These are phyloP conservation scores for Acomys russatus DNA, from an alignment of 2,797 vertebrate genomes.

Conservation along the genomic window DNA sequence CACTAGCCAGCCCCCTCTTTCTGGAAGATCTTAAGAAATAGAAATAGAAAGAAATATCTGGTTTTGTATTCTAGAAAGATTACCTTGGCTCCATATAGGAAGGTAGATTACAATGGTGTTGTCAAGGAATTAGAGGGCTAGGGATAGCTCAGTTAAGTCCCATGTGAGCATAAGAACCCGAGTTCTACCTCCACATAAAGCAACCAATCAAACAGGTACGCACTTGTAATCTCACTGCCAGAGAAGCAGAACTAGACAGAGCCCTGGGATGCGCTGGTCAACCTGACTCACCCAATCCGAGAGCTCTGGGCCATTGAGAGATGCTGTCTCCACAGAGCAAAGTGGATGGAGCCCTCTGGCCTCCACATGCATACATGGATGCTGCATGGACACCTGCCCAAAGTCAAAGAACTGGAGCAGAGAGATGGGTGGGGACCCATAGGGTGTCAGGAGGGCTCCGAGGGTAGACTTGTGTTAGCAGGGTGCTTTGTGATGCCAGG, in stretches of 20 bases:
- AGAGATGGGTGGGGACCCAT: neutral
- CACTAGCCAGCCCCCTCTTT: neutral
- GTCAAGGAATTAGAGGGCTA: neutral
- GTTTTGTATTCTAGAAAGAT: constrained; percentile 21
- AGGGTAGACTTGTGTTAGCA: neutral
- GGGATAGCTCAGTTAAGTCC: neutral
- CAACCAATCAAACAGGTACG: neutral
- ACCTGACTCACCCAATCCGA: neutral
- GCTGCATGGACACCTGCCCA: neutral
- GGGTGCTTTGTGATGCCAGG: neutral
- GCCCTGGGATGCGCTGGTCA: neutral
- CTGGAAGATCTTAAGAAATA: neutral
- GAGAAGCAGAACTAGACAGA: neutral
- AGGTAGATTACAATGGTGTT: neutral
- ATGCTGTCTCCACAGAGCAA: neutral
- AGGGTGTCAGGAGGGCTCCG: neutral
- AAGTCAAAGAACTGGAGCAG: neutral
- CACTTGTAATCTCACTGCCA: neutral
- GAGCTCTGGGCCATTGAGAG: neutral
- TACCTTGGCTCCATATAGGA: neutral
- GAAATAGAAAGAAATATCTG: neutral
- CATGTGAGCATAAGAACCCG: neutral
- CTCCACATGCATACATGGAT: neutral
- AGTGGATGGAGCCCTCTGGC: neutral
- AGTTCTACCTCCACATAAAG: neutral